Conservation (phyloP, 2,797 vertebrate genomes). For the Aldrovandia affinis region DNA sequence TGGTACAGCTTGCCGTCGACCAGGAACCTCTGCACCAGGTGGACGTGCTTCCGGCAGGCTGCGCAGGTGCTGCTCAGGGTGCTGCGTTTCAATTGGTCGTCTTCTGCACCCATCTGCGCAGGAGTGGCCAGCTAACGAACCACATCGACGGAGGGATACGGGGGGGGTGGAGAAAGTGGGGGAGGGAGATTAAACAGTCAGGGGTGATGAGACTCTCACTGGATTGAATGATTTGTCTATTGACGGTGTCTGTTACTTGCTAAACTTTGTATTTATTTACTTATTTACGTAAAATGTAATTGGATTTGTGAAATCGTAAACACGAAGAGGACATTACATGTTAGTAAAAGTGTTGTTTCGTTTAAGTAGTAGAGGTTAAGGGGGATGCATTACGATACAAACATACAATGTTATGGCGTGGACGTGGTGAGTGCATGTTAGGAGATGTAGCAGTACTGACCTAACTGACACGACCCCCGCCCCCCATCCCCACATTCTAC, state of each 20-base stretch:
- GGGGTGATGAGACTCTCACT: conserved; percentile 61
- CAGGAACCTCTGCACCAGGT: conserved; percentile 94
- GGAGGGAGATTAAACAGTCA: conserved; percentile 69
- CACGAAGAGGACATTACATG: not conserved
- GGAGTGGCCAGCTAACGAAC: conserved; percentile 35
- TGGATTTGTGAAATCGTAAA: conserved; percentile 20
- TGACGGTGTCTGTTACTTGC: not conserved
- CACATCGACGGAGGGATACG: conserved; percentile 16
- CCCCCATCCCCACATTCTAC: conserved; percentile 56
- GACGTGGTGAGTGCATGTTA: conserved; percentile 33
- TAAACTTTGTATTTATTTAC: conserved; percentile 22
- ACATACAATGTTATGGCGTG: conserved; percentile 53
- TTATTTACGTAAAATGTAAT: conserved; percentile 27
- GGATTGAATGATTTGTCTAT: conserved; percentile 52
- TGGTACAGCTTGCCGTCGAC: conserved; percentile 93
- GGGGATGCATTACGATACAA: conserved; percentile 46
- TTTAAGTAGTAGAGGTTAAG: conserved; percentile 31
- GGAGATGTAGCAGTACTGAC: conserved; percentile 46
- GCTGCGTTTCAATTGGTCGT: conserved; percentile 47
- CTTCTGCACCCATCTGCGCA: conserved; percentile 46
- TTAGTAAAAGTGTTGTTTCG: conserved; percentile 41
- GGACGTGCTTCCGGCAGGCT: conserved; percentile 89
- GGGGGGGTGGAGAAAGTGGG: conserved; percentile 49
- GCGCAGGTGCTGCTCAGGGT: conserved; percentile 80
- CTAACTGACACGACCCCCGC: conserved; percentile 55